These are phyloP conservation scores for Poeciliopsis gracilis DNA, from an alignment of 2,797 vertebrate genomes.

Conservation along the genomic window DNA sequence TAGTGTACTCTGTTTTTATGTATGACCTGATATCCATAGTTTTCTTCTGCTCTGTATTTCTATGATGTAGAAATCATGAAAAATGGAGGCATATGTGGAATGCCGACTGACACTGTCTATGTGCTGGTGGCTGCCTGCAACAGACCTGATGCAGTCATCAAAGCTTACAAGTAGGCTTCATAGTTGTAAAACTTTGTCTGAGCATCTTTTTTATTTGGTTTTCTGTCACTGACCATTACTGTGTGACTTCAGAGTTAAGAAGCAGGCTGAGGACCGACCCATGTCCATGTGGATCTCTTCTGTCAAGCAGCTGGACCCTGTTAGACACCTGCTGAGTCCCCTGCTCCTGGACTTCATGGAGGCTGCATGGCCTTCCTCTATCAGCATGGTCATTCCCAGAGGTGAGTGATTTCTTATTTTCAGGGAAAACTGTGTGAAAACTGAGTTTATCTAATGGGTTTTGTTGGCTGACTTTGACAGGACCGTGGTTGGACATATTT, in stretches of 20 bases:
- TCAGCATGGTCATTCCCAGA: slow-evolving; percentile 90
- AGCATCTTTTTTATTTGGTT: not conserved
- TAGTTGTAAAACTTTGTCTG: not conserved
- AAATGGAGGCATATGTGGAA: slow-evolving; percentile 87
- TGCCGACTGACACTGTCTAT: slow-evolving; percentile 92
- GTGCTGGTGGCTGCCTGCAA: slow-evolving; percentile 91
- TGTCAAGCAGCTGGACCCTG: slow-evolving; percentile 87
- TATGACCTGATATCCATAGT: not conserved
- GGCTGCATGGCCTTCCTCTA: slow-evolving; percentile 90
- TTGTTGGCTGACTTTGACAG: slow-evolving; percentile 64
- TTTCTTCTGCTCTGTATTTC: not conserved
- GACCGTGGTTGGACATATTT: slow-evolving; percentile 88
- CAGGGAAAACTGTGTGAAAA: not conserved
- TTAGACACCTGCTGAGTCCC: slow-evolving; percentile 85
- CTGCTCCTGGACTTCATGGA: slow-evolving; percentile 91
- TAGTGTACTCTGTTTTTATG: not conserved
- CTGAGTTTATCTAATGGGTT: not conserved
- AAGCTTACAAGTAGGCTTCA: slow-evolving; percentile 84
- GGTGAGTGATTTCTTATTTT: slow-evolving; percentile 69
- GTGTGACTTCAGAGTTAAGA: slow-evolving; percentile 81
- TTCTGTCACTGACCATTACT: not conserved
- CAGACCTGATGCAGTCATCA: slow-evolving; percentile 87
- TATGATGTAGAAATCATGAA: slow-evolving; percentile 87
- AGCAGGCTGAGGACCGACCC: slow-evolving; percentile 88
- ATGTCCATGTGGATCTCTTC: slow-evolving; percentile 93